Percentiles rank a stretch among this genome's conserved stretches.
These are phyloP conservation scores for Dolichopus griseipennis DNA, from an alignment of 2,888 invertebrate genomes.

Conservation along the genomic window DNA sequence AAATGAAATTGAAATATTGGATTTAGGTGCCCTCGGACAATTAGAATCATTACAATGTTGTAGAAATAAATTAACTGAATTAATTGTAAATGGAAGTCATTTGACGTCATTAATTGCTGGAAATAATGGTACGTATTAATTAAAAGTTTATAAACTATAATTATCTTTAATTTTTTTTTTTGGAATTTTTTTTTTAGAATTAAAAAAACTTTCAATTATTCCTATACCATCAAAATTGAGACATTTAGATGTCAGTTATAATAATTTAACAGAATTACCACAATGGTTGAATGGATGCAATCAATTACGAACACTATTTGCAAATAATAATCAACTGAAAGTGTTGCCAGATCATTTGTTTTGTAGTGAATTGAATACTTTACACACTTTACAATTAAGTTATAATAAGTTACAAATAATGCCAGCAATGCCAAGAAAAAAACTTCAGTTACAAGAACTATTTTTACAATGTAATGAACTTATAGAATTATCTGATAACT, in stretches of 20 bases:
- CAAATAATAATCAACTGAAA: constrained; percentile 62
- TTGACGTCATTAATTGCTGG: constrained; percentile 69
- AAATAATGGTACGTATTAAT: constrained; percentile 60
- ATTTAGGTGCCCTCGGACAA: constrained; percentile 68
- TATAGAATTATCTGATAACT: constrained; percentile 63
- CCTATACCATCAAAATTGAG: constrained; percentile 63
- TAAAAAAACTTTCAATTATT: constrained; percentile 60
- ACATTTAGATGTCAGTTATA: constrained; percentile 71
- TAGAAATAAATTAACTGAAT: constrained; percentile 64
- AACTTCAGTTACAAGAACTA: constrained; percentile 59
- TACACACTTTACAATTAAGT: constrained; percentile 65
- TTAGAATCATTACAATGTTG: constrained; percentile 69
- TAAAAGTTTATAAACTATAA: background rate
- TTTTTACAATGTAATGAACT: constrained; percentile 71
- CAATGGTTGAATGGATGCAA: constrained; percentile 69
- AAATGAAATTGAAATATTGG: constrained; percentile 73
- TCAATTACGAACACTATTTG: constrained; percentile 61
- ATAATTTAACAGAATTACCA: constrained; percentile 62
- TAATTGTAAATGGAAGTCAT: constrained; percentile 68
- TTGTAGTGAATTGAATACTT: constrained; percentile 61
- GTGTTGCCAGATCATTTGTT: constrained; percentile 65
- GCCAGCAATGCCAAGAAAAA: constrained; percentile 58
- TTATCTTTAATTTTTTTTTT: constrained; percentile 14
- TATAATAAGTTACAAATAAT: constrained; percentile 67
- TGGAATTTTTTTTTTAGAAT: constrained; percentile 55